phyloP scores from a whole-genome alignment of 2,113 vertebrate genomes.

The Erythrolamprus reginae region DNA sequence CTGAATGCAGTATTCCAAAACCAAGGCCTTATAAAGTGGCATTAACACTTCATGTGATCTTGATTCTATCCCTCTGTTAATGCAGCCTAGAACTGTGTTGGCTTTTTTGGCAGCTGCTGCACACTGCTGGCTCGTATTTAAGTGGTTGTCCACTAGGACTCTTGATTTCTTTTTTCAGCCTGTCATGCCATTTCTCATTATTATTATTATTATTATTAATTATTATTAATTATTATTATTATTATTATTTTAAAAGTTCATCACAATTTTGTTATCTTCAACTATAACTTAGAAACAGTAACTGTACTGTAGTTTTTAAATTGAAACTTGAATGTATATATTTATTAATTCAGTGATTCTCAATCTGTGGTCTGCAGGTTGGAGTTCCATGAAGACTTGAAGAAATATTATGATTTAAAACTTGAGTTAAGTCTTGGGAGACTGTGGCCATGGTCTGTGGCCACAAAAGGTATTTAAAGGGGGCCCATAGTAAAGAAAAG shows the following conservation, averaged over 20 bases:
- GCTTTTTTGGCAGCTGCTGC: too few species aligned
- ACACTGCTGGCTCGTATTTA: too few species aligned
- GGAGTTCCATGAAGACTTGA: background rate
- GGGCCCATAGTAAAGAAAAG: background rate
- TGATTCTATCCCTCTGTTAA: too few species aligned
- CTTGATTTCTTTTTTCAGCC: slow-evolving; percentile 13
- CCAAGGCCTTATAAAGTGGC: too few species aligned
- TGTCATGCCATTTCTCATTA: background rate
- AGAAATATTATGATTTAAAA: background rate
- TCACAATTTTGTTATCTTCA: background rate
- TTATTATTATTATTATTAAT: too few species aligned
- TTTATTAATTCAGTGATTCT: background rate
- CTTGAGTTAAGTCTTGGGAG: background rate
- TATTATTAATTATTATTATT: too few species aligned
- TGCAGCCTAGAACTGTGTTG: too few species aligned
- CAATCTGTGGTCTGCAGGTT: background rate
- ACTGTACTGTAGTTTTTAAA: background rate
- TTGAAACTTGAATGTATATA: background rate
- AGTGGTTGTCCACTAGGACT: too few species aligned
- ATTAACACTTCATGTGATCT: too few species aligned
- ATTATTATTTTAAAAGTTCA: background rate
- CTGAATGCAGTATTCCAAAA: too few species aligned
- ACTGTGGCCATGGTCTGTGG: background rate
- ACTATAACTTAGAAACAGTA: background rate
- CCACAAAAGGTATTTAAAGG: background rate